These are phyloP conservation scores for Drosophila testacea DNA, from an alignment of 2,888 invertebrate genomes.

Conservation along the genomic window DNA sequence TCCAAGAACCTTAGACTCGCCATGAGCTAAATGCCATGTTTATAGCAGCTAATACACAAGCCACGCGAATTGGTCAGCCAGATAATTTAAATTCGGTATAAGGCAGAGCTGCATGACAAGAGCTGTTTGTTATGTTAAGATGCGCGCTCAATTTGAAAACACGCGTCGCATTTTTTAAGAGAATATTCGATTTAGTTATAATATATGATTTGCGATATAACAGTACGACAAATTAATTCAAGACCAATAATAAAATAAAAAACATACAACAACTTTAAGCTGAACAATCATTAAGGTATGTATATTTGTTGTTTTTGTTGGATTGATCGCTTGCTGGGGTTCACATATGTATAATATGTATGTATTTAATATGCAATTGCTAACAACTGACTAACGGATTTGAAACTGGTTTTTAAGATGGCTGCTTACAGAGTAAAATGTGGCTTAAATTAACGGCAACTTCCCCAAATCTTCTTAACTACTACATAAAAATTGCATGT, in stretches of 20 bases:
- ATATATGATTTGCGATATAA: not conserved
- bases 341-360: constrained; percentile 20
- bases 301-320: constrained; percentile 41
- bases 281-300: constrained; percentile 48
- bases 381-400: constrained; percentile 59
- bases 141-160: no score
- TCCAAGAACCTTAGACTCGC: not conserved
- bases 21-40: not conserved
- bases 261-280: not conserved
- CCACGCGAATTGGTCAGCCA: not conserved
- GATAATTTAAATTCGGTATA: no score
- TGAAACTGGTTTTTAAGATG: constrained; percentile 32
- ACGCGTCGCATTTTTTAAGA: no score
- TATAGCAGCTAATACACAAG: constrained; percentile 23
- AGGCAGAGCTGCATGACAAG: no score
- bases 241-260: not conserved
- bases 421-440: constrained; percentile 34
- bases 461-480: constrained; percentile 56
- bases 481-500: constrained; percentile 71
- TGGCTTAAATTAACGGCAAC: constrained; percentile 57
- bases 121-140: no score
- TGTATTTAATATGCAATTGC: constrained; percentile 35
- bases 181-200: no score
- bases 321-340: constrained; percentile 26
- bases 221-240: not conserved